Evolutionary conservation across 1,140 invertebrate species (phyloP), one percentile per base, ranked within the genome.

Genomic region (Trachymyrmex septentrionalis): DNA sequence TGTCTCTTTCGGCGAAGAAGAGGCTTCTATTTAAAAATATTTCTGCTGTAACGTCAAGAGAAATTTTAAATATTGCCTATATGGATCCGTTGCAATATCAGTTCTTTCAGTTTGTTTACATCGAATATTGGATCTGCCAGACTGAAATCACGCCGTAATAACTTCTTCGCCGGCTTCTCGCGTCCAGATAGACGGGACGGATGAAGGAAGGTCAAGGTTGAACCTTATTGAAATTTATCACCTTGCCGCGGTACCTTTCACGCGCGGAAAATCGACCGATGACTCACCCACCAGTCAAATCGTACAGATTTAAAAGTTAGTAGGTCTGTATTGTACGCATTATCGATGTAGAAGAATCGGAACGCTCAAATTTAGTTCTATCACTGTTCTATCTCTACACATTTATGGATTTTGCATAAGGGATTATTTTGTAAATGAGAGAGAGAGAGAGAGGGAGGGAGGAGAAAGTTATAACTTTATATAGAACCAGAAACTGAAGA

Each of bases 141-240:
- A 57, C 48, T 59, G 27, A 72, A 89, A 89, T 69, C 86, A n/a
- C 21, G 59, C 30, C 61, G 55, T 5, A 63, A 80, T 59, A 85
- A 90, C 61, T 87, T 87, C 64, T 53, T 87, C 69, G 16, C 12
- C 24, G 53, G 5, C 48, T 61, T 71, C 50, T 10, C 64, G 44
- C n/a, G 30, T 64, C 53, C n/a, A 61, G 86, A 89, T 85, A 87
- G 86, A 85, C 86, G 63, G 12, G 55, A 69, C 27, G 86, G 50
- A 72, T 63, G 19, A 66, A 55, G 53, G 81, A 90, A 89, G 89
- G 88, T 90, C 89, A 90, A 86, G 89, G 86, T 72, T 85, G 50
- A 76, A 48, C 61, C 48, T 73, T 66, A 77, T 73, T 73, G 89
- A 90, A 90, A 90, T 87, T 90, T 63, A 87, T 85, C 81, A 66